Evolutionary conservation across 2,797 vertebrate species (phyloP).

Genomic region (Odontamblyopus lacepedii): DNA sequence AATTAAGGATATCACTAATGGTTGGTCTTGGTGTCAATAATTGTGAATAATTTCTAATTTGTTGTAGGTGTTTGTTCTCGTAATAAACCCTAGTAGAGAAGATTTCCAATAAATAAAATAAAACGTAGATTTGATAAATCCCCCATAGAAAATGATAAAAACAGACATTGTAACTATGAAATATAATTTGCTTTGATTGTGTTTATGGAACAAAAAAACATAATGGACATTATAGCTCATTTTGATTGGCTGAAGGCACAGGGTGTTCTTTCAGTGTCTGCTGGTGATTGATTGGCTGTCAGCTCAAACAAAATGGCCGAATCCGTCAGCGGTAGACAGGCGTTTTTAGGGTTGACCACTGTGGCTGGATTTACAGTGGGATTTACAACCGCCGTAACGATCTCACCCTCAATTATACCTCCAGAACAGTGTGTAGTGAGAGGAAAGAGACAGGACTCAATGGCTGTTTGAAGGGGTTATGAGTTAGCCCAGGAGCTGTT

Average conservation of each 20-base stretch:
- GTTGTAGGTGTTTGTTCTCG: no score
- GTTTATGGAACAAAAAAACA: constrained; percentile 12
- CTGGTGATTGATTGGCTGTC: constrained; percentile 81
- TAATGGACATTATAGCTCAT: constrained; percentile 23
- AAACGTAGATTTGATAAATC: background rate
- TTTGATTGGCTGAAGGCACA: constrained; percentile 28
- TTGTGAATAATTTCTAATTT: no score
- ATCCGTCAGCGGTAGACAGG: constrained; percentile 75
- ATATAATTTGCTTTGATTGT: background rate
- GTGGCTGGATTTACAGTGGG: constrained; percentile 66
- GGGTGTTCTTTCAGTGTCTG: constrained; percentile 19
- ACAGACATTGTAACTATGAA: background rate
- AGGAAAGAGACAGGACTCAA: constrained; percentile 23
- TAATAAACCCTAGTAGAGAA: no score
- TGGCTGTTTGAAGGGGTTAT: constrained; percentile 51
- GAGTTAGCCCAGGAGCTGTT: constrained; percentile 65
- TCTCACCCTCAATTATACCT: constrained; percentile 76
- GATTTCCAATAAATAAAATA: background rate
- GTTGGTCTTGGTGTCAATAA: no score
- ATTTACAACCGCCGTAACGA: constrained; percentile 67
- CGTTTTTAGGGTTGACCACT: constrained; percentile 63
- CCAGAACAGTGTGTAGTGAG: constrained; percentile 35
- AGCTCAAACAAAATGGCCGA: constrained; percentile 71
- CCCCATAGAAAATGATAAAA: background rate
- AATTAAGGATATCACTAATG: no score